Percentiles rank a stretch among this genome's conserved stretches.
Conservation (phyloP, 2,888 invertebrate genomes). For the Clanis bilineata region DNA sequence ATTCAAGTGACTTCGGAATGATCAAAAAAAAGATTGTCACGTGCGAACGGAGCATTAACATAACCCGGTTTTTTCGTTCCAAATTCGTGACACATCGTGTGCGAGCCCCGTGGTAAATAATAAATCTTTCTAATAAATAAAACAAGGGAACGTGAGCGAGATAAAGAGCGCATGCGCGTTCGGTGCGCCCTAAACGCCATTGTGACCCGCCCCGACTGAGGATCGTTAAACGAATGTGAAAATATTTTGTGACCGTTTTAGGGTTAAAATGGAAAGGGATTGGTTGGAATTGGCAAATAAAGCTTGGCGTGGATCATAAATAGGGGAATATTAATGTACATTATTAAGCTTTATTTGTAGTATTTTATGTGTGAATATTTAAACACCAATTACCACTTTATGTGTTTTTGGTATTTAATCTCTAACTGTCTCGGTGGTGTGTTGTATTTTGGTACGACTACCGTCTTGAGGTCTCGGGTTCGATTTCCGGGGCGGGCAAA, state of each 20-base stretch:
- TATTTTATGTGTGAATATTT: not conserved
- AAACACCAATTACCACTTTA: too few species aligned
- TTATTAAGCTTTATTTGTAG: not conserved
- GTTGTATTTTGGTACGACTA: too few species aligned
- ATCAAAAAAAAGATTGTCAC: slow-evolving; percentile 66
- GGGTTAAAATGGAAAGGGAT: slow-evolving; percentile 31
- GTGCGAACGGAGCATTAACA: slow-evolving; percentile 72
- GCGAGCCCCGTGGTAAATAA: slow-evolving; percentile 78
- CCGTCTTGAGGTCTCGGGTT: too few species aligned
- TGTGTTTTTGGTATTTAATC: too few species aligned
- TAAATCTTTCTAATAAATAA: slow-evolving; percentile 82
- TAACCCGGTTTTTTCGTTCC: slow-evolving; percentile 72
- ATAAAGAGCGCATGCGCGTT: slow-evolving; percentile 76
- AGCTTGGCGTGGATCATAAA: not conserved
- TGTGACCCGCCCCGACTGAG: slow-evolving; percentile 61
- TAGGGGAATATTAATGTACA: not conserved
- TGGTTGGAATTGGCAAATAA: not conserved
- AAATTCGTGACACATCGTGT: slow-evolving; percentile 80
- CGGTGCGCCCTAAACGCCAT: slow-evolving; percentile 78
- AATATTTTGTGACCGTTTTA: slow-evolving; percentile 70
- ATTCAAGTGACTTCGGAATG: slow-evolving; percentile 44
- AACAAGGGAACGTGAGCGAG: slow-evolving; percentile 79
- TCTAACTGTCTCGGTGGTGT: too few species aligned
- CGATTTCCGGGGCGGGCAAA: too few species aligned
- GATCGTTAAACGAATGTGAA: slow-evolving; percentile 79